These are phyloP conservation scores for Malurus alboscapulatus DNA, from an alignment of 2,113 vertebrate genomes.

Conservation along the genomic window DNA sequence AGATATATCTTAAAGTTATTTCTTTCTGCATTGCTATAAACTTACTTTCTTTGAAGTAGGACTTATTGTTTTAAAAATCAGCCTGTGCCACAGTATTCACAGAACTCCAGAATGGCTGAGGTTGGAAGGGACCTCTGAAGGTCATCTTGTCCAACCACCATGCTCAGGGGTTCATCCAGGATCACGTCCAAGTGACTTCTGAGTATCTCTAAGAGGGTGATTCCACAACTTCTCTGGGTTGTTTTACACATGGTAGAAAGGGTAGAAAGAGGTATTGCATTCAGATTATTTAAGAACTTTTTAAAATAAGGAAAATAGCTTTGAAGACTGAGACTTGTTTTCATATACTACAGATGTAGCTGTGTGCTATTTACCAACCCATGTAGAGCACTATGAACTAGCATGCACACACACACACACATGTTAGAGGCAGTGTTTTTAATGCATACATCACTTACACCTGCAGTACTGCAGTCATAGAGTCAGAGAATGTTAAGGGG, in stretches of 20 bases:
- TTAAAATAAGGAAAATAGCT: background rate
- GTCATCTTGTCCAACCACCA: background rate
- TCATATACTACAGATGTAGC: accelerated
- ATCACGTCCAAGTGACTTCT: background rate
- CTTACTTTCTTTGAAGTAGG: background rate
- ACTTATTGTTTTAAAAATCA: background rate
- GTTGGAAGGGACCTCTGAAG: background rate
- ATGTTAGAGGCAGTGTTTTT: background rate
- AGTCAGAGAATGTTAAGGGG: background rate
- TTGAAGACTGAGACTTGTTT: background rate
- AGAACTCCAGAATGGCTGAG: background rate
- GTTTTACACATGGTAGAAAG: background rate
- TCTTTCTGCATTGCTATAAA: background rate
- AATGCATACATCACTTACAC: background rate
- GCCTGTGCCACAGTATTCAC: background rate
- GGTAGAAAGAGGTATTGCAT: background rate
- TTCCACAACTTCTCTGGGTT: background rate
- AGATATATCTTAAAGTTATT: background rate
- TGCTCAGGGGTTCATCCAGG: background rate
- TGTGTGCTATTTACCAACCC: background rate
- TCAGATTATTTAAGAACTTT: background rate
- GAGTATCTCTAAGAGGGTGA: background rate
- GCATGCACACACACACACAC: background rate
- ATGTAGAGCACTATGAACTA: background rate
- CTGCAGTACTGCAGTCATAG: background rate